Evolutionary conservation across 2,113 vertebrate genomes (phyloP).

Genomic region (Scomber japonicus): DNA sequence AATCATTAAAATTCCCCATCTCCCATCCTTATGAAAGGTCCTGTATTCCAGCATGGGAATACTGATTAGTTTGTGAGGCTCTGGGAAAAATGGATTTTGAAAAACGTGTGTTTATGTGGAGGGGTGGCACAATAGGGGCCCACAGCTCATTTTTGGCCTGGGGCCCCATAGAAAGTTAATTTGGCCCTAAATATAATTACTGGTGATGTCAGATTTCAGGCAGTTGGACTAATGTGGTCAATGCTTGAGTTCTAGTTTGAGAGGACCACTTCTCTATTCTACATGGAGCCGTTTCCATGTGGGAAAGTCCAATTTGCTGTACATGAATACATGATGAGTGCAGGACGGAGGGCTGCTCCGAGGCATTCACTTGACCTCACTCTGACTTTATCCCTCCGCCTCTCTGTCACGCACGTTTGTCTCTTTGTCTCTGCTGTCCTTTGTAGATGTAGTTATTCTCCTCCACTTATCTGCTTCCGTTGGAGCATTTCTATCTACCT

Average conservation of each 20-base stretch:
- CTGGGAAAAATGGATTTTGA: not conserved
- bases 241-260: not conserved
- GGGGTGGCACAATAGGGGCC: not conserved
- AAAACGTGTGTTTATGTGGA: not conserved
- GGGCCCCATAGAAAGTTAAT: not conserved
- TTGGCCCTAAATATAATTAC: rapidly evolving
- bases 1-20: no score
- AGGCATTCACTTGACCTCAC: slow-evolving; percentile 44
- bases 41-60: not conserved
- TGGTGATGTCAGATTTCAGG: slow-evolving; percentile 42
- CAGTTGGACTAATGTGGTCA: slow-evolving; percentile 1
- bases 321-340: slow-evolving; percentile 28
- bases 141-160: not conserved
- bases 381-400: not conserved
- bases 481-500: not conserved
- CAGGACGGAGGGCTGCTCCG: not conserved
- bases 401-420: slow-evolving; percentile 36
- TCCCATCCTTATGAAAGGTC: no score
- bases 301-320: slow-evolving; percentile 16
- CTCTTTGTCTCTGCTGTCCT: slow-evolving; percentile 16
- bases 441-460: not conserved
- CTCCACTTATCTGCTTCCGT: not conserved
- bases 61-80: not conserved
- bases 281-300: slow-evolving; percentile 7
- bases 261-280: not conserved